Evolutionary conservation across 2,888 invertebrate genomes (phyloP).

Genomic region (Melanotus villosus): DNA sequence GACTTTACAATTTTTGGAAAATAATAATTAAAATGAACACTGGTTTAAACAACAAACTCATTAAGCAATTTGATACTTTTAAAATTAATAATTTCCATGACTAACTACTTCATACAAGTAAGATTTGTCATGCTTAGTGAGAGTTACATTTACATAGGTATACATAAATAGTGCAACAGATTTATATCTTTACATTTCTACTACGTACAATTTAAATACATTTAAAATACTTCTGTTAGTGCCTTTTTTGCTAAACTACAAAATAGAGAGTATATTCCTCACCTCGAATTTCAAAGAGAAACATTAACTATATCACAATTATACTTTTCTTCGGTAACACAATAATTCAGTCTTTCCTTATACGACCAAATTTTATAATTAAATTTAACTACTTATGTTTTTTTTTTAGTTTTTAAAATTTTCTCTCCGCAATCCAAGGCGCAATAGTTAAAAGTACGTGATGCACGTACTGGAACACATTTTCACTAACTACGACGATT

Average conservation of each 20-base stretch:
- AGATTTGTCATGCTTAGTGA: conserved; percentile 32
- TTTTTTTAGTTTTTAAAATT: conserved; percentile 17
- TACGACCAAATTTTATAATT: conserved; percentile 33
- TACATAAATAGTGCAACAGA: conserved; percentile 1
- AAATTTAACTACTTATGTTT: conserved; percentile 20
- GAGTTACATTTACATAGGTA: conserved; percentile 6
- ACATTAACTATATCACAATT: conserved; percentile 22
- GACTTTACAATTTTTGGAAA: too few species aligned
- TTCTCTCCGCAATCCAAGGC: conserved; percentile 22
- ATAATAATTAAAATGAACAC: too few species aligned
- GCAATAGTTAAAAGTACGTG: conserved; percentile 23
- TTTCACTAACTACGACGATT: neutral
- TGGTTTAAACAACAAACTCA: too few species aligned
- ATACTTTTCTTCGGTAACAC: conserved; percentile 32
- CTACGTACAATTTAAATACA: conserved; percentile 29
- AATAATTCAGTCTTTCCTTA: conserved; percentile 40
- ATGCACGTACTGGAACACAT: conserved; percentile 27
- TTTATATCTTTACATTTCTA: conserved; percentile 5
- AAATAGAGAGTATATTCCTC: conserved; percentile 29
- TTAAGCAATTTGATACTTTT: too few species aligned
- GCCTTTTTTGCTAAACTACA: conserved; percentile 25
- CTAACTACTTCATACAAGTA: conserved; percentile 1
- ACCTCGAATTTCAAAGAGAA: conserved; percentile 7
- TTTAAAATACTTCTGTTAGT: conserved; percentile 35
- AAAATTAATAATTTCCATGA: neutral